These are phyloP conservation scores for Anticlea derivata DNA, from an alignment of 2,888 invertebrate genomes.

Conservation along the genomic window DNA sequence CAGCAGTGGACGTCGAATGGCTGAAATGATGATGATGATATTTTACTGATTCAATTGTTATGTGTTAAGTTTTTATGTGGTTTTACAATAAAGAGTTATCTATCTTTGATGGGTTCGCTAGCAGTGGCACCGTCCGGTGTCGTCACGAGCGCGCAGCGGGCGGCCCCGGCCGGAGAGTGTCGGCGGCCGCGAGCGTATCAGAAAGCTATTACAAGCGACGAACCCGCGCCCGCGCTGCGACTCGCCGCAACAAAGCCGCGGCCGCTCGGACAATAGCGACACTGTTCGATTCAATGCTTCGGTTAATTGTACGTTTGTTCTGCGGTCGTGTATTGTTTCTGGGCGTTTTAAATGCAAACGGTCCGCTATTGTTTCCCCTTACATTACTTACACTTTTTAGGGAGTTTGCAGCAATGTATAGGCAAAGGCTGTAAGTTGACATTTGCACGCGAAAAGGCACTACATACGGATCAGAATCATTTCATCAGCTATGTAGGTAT, in stretches of 20 bases:
- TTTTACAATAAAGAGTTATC: too few relatives aligned
- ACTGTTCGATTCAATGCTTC: constrained; percentile 3
- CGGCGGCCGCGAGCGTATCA: constrained; percentile 22
- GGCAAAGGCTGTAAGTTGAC: too few relatives aligned
- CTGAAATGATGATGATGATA: too few relatives aligned
- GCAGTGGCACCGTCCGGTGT: neutral
- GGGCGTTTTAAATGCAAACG: neutral
- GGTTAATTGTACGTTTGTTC: constrained; percentile 15
- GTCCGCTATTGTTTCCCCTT: neutral
- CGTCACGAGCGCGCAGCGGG: neutral
- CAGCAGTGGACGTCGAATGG: too few relatives aligned
- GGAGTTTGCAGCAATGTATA: too few relatives aligned
- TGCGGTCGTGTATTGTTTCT: neutral
- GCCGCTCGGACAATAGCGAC: constrained; percentile 1
- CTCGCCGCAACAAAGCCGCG: neutral
- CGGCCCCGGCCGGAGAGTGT: constrained; percentile 1
- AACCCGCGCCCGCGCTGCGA: neutral
- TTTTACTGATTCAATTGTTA: too few relatives aligned
- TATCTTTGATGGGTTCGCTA: neutral
- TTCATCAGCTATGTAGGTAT: too few relatives aligned
- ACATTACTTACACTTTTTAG: neutral
- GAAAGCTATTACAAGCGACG: constrained; percentile 17
- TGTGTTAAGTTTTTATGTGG: too few relatives aligned
- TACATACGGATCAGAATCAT: too few relatives aligned
- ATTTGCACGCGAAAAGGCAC: too few relatives aligned